Conservation (phyloP, 64 coral and sea anemone species). For the Porites lutea region DNA sequence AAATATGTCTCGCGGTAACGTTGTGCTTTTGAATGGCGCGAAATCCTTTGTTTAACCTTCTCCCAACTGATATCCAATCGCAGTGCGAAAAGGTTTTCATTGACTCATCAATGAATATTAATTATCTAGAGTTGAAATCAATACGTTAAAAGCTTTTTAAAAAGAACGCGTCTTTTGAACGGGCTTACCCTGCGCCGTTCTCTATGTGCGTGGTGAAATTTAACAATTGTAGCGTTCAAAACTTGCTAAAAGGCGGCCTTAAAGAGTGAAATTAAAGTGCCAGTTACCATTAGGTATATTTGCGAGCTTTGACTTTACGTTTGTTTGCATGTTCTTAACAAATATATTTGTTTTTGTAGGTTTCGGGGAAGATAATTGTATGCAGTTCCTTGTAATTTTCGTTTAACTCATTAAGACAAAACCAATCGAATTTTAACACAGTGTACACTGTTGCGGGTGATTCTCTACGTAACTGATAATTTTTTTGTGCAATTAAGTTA, state of each 20-base stretch:
- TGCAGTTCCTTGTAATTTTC: not conserved
- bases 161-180: not conserved
- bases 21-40: not conserved
- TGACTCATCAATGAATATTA: constrained; percentile 12
- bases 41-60: not conserved
- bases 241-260: too few species aligned
- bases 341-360: not conserved
- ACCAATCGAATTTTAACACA: too few species aligned
- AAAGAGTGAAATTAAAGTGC: too few species aligned
- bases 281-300: not conserved
- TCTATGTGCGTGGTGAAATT: not conserved
- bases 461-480: too few species aligned
- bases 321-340: not conserved
- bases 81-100: not conserved
- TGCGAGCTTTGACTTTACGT: not conserved
- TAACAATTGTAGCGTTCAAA: too few species aligned
- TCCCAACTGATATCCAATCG: not conserved
- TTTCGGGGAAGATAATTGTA: not conserved
- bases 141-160: not conserved
- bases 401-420: not conserved
- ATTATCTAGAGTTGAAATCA: constrained; percentile 17
- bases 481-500: too few species aligned
- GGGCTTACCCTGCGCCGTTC: not conserved
- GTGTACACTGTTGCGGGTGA: too few species aligned
- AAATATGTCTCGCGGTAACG: not conserved